Evolutionary conservation across 2,113 vertebrate genomes (phyloP).

Genomic region (Onychostruthus taczanowskii): DNA sequence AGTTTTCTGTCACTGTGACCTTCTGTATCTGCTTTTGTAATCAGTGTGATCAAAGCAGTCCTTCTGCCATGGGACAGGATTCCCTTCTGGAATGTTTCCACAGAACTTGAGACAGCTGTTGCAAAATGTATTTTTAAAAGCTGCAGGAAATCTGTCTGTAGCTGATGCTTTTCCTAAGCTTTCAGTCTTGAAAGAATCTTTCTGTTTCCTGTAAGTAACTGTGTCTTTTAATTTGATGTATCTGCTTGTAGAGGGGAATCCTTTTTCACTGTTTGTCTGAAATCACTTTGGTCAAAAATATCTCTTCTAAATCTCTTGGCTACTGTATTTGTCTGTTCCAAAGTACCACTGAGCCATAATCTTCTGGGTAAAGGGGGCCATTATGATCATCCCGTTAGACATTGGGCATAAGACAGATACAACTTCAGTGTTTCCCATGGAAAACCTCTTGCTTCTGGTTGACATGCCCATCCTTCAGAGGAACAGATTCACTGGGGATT

Average conservation of each 20-base stretch:
- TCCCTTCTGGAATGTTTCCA: slow-evolving; percentile 60
- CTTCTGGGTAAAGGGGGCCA: background rate
- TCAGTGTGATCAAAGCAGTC: slow-evolving; percentile 56
- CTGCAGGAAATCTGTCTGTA: slow-evolving; percentile 32
- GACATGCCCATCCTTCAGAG: background rate
- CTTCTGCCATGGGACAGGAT: slow-evolving; percentile 19
- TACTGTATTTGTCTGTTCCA: background rate
- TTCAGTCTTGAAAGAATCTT: slow-evolving; percentile 28
- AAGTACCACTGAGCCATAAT: background rate
- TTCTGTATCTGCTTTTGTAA: slow-evolving; percentile 53
- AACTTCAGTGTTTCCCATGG: background rate
- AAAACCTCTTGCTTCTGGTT: background rate
- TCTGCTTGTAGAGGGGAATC: background rate
- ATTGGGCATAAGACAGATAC: background rate
- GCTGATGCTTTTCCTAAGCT: slow-evolving; percentile 30
- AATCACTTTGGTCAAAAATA: background rate
- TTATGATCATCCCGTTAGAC: background rate
- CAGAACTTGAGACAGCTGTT: slow-evolving; percentile 54
- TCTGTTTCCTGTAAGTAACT: slow-evolving; percentile 6
- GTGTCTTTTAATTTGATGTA: background rate
- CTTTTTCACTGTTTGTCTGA: background rate
- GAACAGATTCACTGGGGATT: background rate
- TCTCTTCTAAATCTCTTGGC: background rate
- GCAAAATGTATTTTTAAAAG: slow-evolving; percentile 28
- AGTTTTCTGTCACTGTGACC: slow-evolving; percentile 25